Percentiles rank a stretch among this genome's conserved stretches.
These are phyloP conservation scores for Lepidocyrtinus sp. DNA, from an alignment of 2,888 invertebrate species.

Conservation along the genomic window DNA sequence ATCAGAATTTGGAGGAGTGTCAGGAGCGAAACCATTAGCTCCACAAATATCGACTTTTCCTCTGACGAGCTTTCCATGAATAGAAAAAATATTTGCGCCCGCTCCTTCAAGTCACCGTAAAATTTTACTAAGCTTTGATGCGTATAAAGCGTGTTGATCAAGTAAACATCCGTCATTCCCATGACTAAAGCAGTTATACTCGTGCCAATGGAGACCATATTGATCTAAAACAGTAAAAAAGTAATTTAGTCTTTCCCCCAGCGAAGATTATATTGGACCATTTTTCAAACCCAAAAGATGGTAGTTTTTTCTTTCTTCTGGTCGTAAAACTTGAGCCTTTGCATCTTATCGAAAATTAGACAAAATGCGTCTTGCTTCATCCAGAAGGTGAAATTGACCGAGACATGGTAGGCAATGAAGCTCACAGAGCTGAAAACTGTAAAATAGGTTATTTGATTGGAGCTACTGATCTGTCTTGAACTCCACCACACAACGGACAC, in stretches of 20 bases:
- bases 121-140: slow-evolving; percentile 39
- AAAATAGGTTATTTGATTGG: slow-evolving; percentile 52
- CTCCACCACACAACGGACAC: slow-evolving; percentile 43
- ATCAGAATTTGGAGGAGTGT: slow-evolving; percentile 49
- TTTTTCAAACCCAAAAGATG: slow-evolving; percentile 38
- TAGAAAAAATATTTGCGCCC: slow-evolving; percentile 41
- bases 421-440: slow-evolving; percentile 42
- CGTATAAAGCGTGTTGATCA: slow-evolving; percentile 49
- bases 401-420: slow-evolving; percentile 52
- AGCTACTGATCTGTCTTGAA: slow-evolving; percentile 16
- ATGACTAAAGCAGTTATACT: slow-evolving; percentile 38
- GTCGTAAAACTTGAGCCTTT: slow-evolving; percentile 57
- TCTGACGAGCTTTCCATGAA: not conserved
- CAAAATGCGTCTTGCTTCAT: slow-evolving; percentile 47
- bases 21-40: slow-evolving; percentile 14
- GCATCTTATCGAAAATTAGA: slow-evolving; percentile 47
- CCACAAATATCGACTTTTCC: not conserved
- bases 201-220: slow-evolving; percentile 27
- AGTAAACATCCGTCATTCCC: slow-evolving; percentile 53
- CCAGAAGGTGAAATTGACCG: slow-evolving; percentile 57
- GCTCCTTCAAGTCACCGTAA: slow-evolving; percentile 40
- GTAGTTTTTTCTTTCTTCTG: slow-evolving; percentile 25
- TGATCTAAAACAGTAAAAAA: too few species aligned
- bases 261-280: too few species aligned
- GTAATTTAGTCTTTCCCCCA: too few species aligned